Conservation (phyloP, 2,888 invertebrate species). For the Mimas tiliae region DNA sequence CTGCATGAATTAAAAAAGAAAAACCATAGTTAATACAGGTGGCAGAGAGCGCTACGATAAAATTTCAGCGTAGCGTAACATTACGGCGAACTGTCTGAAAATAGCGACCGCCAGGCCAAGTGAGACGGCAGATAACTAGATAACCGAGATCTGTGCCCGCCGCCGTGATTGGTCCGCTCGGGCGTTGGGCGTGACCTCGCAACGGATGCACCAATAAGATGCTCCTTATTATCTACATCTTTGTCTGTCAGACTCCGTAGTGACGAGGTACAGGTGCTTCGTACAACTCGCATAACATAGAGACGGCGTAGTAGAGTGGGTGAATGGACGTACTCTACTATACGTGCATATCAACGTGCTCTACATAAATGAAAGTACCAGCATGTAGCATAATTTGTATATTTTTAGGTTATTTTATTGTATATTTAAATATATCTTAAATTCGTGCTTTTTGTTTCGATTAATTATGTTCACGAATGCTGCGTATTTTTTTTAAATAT, state of each 20-base stretch:
- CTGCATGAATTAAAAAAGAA: not conserved
- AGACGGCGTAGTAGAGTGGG: slow-evolving; percentile 18
- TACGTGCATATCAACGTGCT: not conserved
- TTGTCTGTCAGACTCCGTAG: slow-evolving; percentile 83
- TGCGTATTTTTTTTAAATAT: too few relatives aligned
- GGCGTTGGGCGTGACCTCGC: slow-evolving; percentile 74
- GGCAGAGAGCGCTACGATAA: slow-evolving; percentile 37
- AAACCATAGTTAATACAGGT: slow-evolving; percentile 6
- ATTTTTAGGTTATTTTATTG: not conserved
- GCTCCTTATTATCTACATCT: slow-evolving; percentile 82
- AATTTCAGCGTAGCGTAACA: slow-evolving; percentile 31
- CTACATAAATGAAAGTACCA: not conserved
- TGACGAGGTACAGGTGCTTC: slow-evolving; percentile 59
- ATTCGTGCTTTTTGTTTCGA: too few relatives aligned
- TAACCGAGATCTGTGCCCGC: slow-evolving; percentile 84
- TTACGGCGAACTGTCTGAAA: slow-evolving; percentile 61
- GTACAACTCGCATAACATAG: slow-evolving; percentile 25
- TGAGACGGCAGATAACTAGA: slow-evolving; percentile 84
- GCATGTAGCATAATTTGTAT: not conserved
- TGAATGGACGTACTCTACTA: slow-evolving; percentile 13
- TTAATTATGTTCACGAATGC: too few relatives aligned
- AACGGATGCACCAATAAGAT: slow-evolving; percentile 86
- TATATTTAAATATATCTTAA: too few relatives aligned
- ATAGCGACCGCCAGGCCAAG: slow-evolving; percentile 69
- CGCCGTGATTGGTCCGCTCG: slow-evolving; percentile 68